phyloP scores from a whole-genome alignment of 30 jellyfish, hydroid and myxozoan species.

The Hydra vulgaris region DNA sequence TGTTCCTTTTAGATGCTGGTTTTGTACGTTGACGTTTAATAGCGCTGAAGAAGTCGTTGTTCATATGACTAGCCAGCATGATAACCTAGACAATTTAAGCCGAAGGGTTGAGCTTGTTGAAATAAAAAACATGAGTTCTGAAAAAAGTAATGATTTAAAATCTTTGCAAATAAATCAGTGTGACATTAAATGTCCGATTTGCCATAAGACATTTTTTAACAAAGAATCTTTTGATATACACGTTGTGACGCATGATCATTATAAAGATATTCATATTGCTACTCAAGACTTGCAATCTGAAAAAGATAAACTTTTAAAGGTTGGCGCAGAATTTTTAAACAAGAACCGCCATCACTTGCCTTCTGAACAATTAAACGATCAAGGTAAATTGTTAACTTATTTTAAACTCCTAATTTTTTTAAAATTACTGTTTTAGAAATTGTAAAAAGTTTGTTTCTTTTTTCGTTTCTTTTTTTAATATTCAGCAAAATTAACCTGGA shows the following conservation, averaged over 20 bases:
- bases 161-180: background rate
- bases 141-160: background rate
- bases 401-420: too few species aligned
- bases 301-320: background rate
- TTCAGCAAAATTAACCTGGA: too few species aligned
- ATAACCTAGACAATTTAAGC: conserved; percentile 28
- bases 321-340: background rate
- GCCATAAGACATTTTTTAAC: conserved; percentile 30
- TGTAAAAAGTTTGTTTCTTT: too few species aligned
- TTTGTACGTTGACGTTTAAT: conserved; percentile 27
- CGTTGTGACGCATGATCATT: conserved; percentile 14
- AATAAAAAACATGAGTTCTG: conserved; percentile 1
- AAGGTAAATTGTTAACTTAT: background rate
- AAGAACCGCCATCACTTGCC: background rate
- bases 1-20: conserved; percentile 43
- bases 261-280: too few species aligned
- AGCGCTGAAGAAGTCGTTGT: conserved; percentile 46
- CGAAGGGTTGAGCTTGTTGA: conserved; percentile 27
- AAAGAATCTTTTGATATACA: conserved; percentile 31
- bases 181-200: conserved; percentile 9
- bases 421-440: too few species aligned
- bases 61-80: conserved; percentile 53
- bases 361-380: background rate
- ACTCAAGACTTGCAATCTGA: too few species aligned
- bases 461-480: too few species aligned